These are phyloP conservation scores for Apodemus speciosus DNA, from an alignment of 2,113 vertebrate genomes.

Conservation along the genomic window DNA sequence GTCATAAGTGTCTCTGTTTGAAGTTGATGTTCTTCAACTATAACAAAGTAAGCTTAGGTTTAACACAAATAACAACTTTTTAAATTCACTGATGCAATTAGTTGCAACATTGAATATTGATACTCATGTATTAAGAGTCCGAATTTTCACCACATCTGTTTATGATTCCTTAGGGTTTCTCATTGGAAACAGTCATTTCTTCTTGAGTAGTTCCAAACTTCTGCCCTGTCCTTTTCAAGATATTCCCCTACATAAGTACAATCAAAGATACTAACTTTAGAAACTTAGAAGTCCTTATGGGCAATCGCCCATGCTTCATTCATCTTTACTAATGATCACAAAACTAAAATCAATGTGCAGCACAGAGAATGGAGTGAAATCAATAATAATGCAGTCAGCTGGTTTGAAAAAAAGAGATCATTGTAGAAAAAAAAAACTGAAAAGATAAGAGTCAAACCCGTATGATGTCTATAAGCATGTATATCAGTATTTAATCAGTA, in stretches of 20 bases:
- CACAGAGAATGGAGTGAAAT: not conserved
- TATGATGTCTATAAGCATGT: not conserved
- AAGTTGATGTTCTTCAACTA: not conserved
- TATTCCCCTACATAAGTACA: not conserved
- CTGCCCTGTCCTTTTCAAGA: not conserved
- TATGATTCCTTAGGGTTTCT: too few relatives aligned
- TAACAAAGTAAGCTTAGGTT: not conserved
- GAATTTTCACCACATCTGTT: accelerated
- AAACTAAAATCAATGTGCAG: not conserved
- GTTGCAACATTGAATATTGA: not conserved
- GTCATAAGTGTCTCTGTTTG: not conserved
- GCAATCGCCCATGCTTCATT: not conserved
- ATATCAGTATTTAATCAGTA: not conserved
- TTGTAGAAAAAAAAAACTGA: not conserved
- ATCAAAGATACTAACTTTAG: not conserved
- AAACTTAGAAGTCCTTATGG: not conserved
- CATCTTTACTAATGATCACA: not conserved
- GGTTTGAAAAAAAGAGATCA: not conserved
- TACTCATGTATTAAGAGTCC: not conserved
- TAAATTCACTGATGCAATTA: too few relatives aligned
- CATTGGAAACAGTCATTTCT: accelerated
- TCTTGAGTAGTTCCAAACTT: not conserved
- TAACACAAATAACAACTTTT: not conserved
- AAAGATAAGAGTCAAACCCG: not conserved
- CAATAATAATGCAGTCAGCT: not conserved